These are phyloP conservation scores for Cryptocephalus moraei DNA, from an alignment of 2,888 invertebrate species.

Conservation along the genomic window DNA sequence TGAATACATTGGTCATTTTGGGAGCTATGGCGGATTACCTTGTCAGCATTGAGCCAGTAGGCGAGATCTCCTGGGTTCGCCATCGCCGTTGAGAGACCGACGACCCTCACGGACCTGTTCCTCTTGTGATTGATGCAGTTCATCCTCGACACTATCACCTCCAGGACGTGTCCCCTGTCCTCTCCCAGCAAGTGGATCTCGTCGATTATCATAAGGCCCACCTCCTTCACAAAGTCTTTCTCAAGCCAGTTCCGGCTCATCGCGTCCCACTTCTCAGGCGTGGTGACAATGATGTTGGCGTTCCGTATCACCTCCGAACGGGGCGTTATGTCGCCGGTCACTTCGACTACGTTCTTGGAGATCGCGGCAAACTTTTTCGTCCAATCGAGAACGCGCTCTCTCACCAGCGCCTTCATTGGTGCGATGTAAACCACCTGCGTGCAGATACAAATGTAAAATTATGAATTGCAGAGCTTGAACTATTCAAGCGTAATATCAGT, in stretches of 20 bases:
- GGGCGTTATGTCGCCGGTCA: constrained; percentile 90
- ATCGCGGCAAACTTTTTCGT: constrained; percentile 62
- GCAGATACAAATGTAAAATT: too few species aligned
- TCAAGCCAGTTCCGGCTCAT: constrained; percentile 98
- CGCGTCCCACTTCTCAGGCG: constrained; percentile 99
- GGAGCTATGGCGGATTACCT: constrained; percentile 17
- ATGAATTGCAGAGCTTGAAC: too few species aligned
- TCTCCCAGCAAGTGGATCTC: constrained; percentile 96
- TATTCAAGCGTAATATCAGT: too few species aligned
- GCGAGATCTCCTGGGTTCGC: constrained; percentile 96
- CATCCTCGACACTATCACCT: constrained; percentile 95
- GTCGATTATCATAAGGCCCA: constrained; percentile 89
- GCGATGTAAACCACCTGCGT: constrained; percentile 89
- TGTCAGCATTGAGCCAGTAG: constrained; percentile 87
- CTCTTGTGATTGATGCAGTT: constrained; percentile 93
- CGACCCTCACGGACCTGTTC: constrained; percentile 68
- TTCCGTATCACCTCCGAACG: constrained; percentile 72
- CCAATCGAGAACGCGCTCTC: constrained; percentile 96
- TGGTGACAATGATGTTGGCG: constrained; percentile 93
- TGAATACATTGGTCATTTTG: too few species aligned
- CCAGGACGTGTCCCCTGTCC: constrained; percentile 81
- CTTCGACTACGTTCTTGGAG: constrained; percentile 79
- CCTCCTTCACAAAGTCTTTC: constrained; percentile 84
- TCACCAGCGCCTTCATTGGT: constrained; percentile 92
- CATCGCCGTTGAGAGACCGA: constrained; percentile 94